Evolutionary conservation across 1,140 invertebrate species (phyloP).

Genomic region (Semibalanus balanoides): DNA sequence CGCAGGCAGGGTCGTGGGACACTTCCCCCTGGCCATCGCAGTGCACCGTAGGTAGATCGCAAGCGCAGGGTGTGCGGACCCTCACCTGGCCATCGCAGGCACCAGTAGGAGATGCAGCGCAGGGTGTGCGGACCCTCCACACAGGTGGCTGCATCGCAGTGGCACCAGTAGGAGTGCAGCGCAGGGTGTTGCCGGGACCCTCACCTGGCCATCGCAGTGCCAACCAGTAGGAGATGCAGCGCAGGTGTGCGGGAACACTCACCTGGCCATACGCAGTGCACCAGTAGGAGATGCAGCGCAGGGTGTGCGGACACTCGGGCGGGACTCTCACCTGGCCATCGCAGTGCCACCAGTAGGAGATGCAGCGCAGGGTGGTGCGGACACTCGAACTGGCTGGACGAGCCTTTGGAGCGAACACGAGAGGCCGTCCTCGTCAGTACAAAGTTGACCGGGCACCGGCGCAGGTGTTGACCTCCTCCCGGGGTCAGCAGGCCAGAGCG

Average conservation of each 20-base stretch:
- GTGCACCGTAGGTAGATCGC: background rate
- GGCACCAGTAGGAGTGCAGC: too few relatives aligned
- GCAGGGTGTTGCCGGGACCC: too few relatives aligned
- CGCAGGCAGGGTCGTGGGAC: too few relatives aligned
- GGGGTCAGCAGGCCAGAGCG: constrained; percentile 62
- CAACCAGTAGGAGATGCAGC: too few relatives aligned
- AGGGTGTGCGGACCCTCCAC: too few relatives aligned
- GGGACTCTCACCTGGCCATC: constrained; percentile 34
- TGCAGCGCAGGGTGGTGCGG: constrained; percentile 53
- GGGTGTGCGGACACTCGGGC: background rate
- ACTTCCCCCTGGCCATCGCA: background rate
- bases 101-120: constrained; percentile 52
- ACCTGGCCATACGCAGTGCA: background rate
- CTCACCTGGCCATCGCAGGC: constrained; percentile 42
- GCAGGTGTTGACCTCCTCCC: constrained; percentile 32
- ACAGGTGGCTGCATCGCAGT: too few relatives aligned
- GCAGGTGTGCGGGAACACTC: too few relatives aligned
- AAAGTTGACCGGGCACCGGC: constrained; percentile 69
- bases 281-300: background rate
- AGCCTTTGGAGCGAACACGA: constrained; percentile 62
- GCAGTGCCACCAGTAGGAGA: constrained; percentile 47
- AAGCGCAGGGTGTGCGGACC: too few relatives aligned
- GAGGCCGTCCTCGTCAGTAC: constrained; percentile 46
- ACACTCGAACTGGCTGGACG: constrained; percentile 64
- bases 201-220: background rate